phyloP scores from a whole-genome alignment of 2,797 vertebrate genomes.

The Amniataba percoides region DNA sequence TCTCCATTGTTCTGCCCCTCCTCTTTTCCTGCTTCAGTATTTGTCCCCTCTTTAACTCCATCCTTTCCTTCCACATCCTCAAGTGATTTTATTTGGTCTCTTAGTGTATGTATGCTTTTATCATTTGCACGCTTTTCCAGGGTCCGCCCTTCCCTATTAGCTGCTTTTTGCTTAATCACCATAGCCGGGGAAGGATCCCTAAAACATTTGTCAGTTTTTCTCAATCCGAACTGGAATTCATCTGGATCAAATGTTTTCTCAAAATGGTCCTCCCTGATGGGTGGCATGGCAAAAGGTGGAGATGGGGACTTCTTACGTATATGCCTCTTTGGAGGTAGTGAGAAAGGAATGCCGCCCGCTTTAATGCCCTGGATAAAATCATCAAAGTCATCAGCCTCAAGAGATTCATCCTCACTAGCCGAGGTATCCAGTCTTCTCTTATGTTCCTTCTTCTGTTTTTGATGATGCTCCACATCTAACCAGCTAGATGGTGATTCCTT shows the following conservation, averaged over 20 bases:
- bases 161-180: conserved; percentile 88
- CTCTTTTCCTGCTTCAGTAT: conserved; percentile 50
- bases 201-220: conserved; percentile 80
- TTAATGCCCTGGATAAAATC: conserved; percentile 93
- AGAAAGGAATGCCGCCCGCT: conserved; percentile 88
- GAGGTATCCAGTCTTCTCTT: conserved; percentile 77
- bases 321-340: conserved; percentile 90
- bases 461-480: conserved; percentile 83
- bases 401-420: conserved; percentile 83
- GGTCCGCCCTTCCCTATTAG: conserved; percentile 81
- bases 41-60: conserved; percentile 61
- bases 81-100: conserved; percentile 52
- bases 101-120: conserved; percentile 33
- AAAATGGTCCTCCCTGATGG: conserved; percentile 94
- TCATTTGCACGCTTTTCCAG: conserved; percentile 78
- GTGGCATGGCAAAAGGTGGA: conserved; percentile 90
- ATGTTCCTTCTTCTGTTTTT: conserved; percentile 70
- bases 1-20: conserved; percentile 70
- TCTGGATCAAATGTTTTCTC: conserved; percentile 93
- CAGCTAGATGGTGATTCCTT: conserved; percentile 81
- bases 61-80: conserved; percentile 74
- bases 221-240: conserved; percentile 91
- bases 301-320: conserved; percentile 84
- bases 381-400: conserved; percentile 89
- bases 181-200: conserved; percentile 87